phyloP scores from a whole-genome alignment of 2,113 vertebrate species.

The Sapayoa aenigma region DNA sequence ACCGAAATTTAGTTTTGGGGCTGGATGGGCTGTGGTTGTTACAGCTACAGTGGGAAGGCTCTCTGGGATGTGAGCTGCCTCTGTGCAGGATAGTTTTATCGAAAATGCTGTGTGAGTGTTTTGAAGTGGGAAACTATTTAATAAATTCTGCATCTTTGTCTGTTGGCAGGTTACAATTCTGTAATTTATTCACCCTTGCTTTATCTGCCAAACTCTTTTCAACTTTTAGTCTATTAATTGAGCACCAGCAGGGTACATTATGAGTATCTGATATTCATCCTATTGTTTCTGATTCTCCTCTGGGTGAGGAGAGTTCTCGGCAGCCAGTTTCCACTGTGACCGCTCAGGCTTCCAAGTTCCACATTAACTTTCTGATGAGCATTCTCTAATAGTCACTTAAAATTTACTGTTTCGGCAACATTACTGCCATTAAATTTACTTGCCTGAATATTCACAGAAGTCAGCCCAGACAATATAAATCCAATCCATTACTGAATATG shows the following conservation, averaged over 20 bases:
- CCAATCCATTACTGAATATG: not conserved
- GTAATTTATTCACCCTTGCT: conserved; percentile 44
- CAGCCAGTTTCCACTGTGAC: not conserved
- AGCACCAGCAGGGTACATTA: conserved; percentile 15
- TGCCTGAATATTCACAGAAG: not conserved
- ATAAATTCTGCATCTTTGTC: not conserved
- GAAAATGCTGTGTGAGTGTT: not conserved
- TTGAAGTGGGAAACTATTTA: not conserved
- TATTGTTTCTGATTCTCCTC: conserved; percentile 17
- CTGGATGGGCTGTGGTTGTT: not conserved
- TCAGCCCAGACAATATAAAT: not conserved
- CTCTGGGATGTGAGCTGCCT: not conserved
- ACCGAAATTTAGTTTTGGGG: not conserved
- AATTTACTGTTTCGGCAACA: not conserved
- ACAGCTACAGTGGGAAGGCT: not conserved
- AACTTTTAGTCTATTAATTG: conserved; percentile 47
- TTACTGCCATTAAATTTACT: not conserved
- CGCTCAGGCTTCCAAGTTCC: not conserved
- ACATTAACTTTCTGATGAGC: conserved; percentile 24
- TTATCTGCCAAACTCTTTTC: conserved; percentile 36
- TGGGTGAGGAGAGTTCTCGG: conserved; percentile 10
- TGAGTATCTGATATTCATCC: conserved; percentile 2
- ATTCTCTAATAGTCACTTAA: conserved; percentile 12
- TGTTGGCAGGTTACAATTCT: not conserved
- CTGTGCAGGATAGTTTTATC: not conserved